Evolutionary conservation across 2,113 vertebrate species (phyloP), one percentile per base, ranked within the genome.

Genomic region (Plestiodon gilberti): DNA sequence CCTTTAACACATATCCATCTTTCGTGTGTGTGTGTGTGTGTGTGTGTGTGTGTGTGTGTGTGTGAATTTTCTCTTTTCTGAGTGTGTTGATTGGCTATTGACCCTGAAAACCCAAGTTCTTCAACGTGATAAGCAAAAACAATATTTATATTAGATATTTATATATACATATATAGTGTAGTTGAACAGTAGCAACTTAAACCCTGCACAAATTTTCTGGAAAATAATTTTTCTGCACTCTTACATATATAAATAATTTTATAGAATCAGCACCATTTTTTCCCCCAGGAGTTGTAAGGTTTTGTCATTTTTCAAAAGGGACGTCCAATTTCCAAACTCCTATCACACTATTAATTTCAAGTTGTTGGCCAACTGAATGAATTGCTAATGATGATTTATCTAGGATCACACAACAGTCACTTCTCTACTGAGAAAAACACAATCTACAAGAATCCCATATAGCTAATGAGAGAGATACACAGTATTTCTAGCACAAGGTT

Each of bases 391-490:
- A 97, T 96, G 96, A 97, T 97, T 97, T 96, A 97, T 95, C 96
- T 97, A 97, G 96, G 97, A 93, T 97, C 97, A 97, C 97, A 97
- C 96, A 96, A 98, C 97, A 97, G 96, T 96, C 97, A 98, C 97
- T 97, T 97, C 97, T 97, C 97, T 97, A 97, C 96, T 96, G 97
- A 97, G 97, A 97, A 97, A 86, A 98, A 97, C 97, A 98, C 97
- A 96, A 96, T 96, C 97, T 98, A 98, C 97, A 93, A 96, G 96
- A 98, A 94, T 97, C 97, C 96, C 96, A 97, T 97, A 97, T 95
- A 97, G 97, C 96, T 98, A 98, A 98, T 98, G 98, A 97, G 97
- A 97, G 97, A 98, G 97, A 98, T 98, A 98, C 97, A 98, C 96
- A 96, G 96, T 94, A 96, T 96, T 87, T 96, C 97, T 97, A 98